A percentile compares a stretch with the other conserved stretches of the same genome.
Evolutionary conservation across 2,888 invertebrate genomes (phyloP).

Genomic region (Torymus auratus): DNA sequence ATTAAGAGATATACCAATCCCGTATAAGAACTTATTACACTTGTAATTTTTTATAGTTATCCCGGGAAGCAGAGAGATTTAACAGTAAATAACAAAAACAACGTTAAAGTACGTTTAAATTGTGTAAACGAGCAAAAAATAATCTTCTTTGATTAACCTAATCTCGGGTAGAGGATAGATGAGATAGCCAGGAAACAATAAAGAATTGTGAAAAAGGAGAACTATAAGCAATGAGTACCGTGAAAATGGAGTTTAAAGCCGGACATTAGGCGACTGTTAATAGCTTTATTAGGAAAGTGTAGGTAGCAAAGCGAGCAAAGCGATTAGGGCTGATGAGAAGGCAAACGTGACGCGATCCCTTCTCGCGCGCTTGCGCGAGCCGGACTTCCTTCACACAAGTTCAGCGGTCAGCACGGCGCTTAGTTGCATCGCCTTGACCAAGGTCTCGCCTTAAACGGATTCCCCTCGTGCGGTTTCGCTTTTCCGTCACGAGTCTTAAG

Average conservation of each 20-base stretch:
- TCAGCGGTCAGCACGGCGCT: slow-evolving; percentile 12
- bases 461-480: slow-evolving; percentile 43
- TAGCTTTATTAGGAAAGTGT: slow-evolving; percentile 43
- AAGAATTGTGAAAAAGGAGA: no score
- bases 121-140: no score
- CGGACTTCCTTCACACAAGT: slow-evolving; percentile 47
- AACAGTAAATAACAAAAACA: no score
- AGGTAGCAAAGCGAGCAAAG: slow-evolving; percentile 12
- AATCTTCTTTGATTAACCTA: no score
- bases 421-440: slow-evolving; percentile 25
- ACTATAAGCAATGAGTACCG: not conserved
- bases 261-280: slow-evolving; percentile 33
- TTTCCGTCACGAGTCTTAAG: slow-evolving; percentile 29
- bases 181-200: no score
- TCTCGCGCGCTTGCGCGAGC: slow-evolving; percentile 27
- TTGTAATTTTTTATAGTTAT: no score
- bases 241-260: not conserved
- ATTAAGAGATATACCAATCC: no score
- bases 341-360: slow-evolving; percentile 47
- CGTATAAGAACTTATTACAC: no score
- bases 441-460: slow-evolving; percentile 36
- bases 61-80: no score
- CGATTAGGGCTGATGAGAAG: slow-evolving; percentile 43
- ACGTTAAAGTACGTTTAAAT: no score
- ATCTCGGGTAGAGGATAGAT: no score